Percentiles rank a stretch among this genome's conserved stretches.
Conservation (phyloP, 2,797 vertebrate species). For the Siniperca obscura region DNA sequence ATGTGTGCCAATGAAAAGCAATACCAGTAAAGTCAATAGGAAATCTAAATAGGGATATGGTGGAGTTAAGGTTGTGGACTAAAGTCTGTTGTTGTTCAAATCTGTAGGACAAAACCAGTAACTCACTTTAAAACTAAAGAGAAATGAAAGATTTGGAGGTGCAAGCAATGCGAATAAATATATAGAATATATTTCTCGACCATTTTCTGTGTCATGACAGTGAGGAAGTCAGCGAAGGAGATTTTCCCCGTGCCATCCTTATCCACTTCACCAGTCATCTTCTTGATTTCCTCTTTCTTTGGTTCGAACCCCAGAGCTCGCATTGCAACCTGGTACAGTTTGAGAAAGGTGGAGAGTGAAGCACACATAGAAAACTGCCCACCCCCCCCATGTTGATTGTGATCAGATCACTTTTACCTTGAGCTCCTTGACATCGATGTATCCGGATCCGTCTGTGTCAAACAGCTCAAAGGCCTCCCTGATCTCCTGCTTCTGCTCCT, state of each 20-base stretch:
- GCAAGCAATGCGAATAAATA: not conserved
- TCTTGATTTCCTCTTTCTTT: constrained; percentile 97
- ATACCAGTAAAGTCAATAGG: not conserved
- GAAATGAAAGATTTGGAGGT: not conserved
- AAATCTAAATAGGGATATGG: not conserved
- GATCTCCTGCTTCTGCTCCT: constrained; percentile 93
- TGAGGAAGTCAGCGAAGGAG: constrained; percentile 90
- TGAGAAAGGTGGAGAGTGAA: constrained; percentile 4
- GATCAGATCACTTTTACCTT: constrained; percentile 83
- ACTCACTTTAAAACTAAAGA: not conserved
- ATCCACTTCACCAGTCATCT: constrained; percentile 93
- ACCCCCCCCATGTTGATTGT: no score
- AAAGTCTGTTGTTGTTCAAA: not conserved
- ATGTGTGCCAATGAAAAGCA: not conserved
- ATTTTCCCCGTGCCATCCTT: constrained; percentile 95
- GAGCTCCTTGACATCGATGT: constrained; percentile 92
- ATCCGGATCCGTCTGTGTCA: constrained; percentile 91
- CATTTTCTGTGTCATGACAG: constrained; percentile 96
- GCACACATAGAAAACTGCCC: not conserved
- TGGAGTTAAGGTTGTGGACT: not conserved
- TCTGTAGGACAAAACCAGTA: not conserved
- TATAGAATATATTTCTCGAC: constrained; percentile 40
- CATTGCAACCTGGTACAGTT: constrained; percentile 91
- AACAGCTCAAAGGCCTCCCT: constrained; percentile 95
- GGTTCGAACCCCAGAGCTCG: constrained; percentile 96